These are phyloP conservation scores for Microtus ochrogaster DNA, from an alignment of 2,113 vertebrate species.

Conservation along the genomic window DNA sequence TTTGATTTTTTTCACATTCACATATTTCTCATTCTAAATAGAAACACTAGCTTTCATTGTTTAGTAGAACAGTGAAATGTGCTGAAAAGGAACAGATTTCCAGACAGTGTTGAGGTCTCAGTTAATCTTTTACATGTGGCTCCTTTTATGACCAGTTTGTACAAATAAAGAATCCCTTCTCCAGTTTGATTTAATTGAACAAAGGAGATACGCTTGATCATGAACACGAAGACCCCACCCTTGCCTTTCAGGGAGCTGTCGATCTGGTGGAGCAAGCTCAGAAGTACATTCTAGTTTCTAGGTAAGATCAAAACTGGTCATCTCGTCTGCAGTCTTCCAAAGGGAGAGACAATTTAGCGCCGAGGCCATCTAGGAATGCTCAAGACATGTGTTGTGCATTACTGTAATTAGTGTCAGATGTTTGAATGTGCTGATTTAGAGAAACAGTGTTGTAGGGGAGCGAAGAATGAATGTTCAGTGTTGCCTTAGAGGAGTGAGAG, in stretches of 20 bases:
- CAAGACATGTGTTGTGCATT: conserved; percentile 60
- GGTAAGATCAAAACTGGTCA: conserved; percentile 22
- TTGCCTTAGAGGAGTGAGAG: neutral
- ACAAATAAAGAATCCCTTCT: conserved; percentile 60
- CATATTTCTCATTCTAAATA: neutral
- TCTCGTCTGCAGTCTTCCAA: neutral
- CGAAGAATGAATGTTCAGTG: neutral
- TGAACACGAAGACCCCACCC: neutral
- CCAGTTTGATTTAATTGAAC: conserved; percentile 54
- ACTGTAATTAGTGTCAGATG: conserved; percentile 69
- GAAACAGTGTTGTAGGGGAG: neutral
- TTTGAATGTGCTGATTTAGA: conserved; percentile 48
- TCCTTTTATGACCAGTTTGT: conserved; percentile 42
- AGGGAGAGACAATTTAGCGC: conserved; percentile 24
- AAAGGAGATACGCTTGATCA: neutral
- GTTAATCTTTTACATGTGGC: conserved; percentile 67
- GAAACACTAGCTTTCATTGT: conserved; percentile 31
- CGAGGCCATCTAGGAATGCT: neutral
- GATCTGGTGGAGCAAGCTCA: neutral
- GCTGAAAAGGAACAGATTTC: conserved; percentile 70
- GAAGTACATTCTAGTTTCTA: neutral
- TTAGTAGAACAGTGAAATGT: conserved; percentile 63
- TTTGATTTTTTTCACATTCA: neutral
- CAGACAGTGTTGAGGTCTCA: conserved; percentile 63
- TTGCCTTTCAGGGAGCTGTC: conserved; percentile 46